A percentile compares a stretch with the other conserved stretches of the same genome.
Conservation (phyloP, 2,113 vertebrate species). For the Cyrtonyx montezumae region DNA sequence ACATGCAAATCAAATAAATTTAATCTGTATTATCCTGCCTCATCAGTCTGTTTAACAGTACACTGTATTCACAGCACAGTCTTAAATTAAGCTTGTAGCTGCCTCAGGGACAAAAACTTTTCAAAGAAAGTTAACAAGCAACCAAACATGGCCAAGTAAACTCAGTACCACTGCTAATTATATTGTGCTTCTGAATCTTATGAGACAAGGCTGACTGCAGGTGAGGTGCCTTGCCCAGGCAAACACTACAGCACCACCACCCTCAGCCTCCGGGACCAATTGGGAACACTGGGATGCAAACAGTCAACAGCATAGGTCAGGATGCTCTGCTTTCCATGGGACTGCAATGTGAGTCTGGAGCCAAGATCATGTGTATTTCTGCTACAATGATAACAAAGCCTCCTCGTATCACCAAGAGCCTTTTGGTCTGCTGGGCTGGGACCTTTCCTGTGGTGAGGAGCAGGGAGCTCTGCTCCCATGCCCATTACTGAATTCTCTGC, state of each 20-base stretch:
- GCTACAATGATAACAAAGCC: neutral
- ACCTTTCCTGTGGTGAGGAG: constrained; percentile 31
- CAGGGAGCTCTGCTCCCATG: constrained; percentile 45
- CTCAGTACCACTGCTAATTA: neutral
- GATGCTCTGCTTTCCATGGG: neutral
- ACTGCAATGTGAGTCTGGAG: neutral
- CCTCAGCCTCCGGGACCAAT: neutral
- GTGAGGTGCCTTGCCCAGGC: neutral
- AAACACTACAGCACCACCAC: neutral
- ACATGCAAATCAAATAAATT: neutral
- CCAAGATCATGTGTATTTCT: neutral
- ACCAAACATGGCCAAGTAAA: neutral
- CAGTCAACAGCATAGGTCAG: neutral
- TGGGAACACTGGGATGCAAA: neutral
- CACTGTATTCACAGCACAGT: neutral
- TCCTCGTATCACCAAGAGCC: neutral
- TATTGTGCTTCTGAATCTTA: neutral
- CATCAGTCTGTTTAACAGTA: neutral
- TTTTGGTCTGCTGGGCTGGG: neutral
- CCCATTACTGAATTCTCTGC: constrained; percentile 45
- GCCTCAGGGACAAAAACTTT: neutral
- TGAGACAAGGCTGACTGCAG: neutral
- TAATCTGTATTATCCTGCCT: neutral
- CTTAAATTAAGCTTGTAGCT: neutral
- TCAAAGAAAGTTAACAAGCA: neutral